A percentile compares a stretch with the other conserved stretches of the same genome.
phyloP scores from a whole-genome alignment of 2,888 invertebrate genomes.

The Actias luna region DNA sequence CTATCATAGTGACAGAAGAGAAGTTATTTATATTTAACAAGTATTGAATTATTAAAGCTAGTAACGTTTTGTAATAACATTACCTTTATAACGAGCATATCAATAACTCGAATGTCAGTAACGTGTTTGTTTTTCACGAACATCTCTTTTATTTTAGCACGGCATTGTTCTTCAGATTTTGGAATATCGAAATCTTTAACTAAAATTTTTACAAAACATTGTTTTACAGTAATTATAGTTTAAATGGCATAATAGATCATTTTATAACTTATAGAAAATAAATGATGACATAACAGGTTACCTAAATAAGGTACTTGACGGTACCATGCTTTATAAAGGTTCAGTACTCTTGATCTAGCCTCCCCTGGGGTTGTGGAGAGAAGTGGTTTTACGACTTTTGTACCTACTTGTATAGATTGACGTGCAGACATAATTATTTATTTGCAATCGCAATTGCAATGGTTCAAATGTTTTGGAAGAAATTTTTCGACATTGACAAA shows the following conservation, averaged over 20 bases:
- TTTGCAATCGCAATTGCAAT: background rate
- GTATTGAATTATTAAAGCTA: no score
- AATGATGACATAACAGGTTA: conserved; percentile 79
- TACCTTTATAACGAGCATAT: conserved; percentile 96
- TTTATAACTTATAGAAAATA: background rate
- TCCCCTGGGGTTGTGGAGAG: conserved; percentile 89
- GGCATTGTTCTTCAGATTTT: conserved; percentile 85
- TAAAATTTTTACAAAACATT: conserved; percentile 60
- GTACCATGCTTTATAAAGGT: conserved; percentile 96
- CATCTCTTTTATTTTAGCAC: conserved; percentile 87
- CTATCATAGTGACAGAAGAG: no score
- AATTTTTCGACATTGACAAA: conserved; percentile 2
- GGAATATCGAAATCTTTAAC: conserved; percentile 93
- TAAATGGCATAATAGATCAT: background rate
- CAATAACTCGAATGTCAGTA: conserved; percentile 93
- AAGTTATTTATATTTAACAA: no score
- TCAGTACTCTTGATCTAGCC: conserved; percentile 91
- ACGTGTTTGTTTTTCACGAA: conserved; percentile 90
- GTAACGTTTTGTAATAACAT: no score
- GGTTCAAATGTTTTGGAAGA: conserved; percentile 3
- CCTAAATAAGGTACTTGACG: conserved; percentile 94
- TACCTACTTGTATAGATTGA: conserved; percentile 68
- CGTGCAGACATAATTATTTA: conserved; percentile 54
- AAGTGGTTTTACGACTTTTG: conserved; percentile 91
- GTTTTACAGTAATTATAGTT: background rate